Percentiles rank a stretch among this genome's conserved stretches.
Conservation (phyloP, 2,797 vertebrate species). For the Enteromius afrohamiltoni region DNA sequence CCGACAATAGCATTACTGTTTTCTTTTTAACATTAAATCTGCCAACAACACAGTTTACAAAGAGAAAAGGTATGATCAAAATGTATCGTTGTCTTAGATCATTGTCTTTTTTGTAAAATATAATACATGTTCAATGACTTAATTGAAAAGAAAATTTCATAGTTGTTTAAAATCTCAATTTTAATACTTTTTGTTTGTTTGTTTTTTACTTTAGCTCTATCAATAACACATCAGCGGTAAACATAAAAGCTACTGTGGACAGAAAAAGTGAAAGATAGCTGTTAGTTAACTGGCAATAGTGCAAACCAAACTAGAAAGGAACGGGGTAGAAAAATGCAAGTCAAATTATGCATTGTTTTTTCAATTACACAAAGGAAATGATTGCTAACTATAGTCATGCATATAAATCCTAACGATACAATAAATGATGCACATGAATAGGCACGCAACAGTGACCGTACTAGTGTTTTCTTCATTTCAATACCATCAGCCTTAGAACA, state of each 20-base stretch:
- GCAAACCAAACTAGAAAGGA: neutral
- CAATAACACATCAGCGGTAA: neutral
- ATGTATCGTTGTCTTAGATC: neutral
- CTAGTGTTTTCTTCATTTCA: conserved; percentile 28
- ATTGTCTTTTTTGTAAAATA: neutral
- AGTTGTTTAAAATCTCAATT: neutral
- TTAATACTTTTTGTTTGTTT: neutral
- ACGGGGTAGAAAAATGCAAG: conserved; percentile 26
- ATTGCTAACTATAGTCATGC: conserved; percentile 33
- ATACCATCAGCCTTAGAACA: neutral
- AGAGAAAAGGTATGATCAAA: neutral
- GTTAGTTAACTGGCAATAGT: neutral
- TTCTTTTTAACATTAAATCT: neutral
- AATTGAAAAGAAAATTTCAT: neutral
- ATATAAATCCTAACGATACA: conserved; percentile 40
- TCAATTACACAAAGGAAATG: conserved; percentile 25
- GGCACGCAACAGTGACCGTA: conserved; percentile 5
- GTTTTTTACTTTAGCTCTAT: neutral
- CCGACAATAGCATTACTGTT: neutral
- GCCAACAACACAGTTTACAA: neutral
- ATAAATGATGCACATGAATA: neutral
- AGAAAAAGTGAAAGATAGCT: neutral
- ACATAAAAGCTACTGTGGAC: neutral
- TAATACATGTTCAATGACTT: neutral
- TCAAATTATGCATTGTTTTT: neutral